Evolutionary conservation across 2,888 invertebrate genomes (phyloP), one percentile per base, ranked within the genome.

Genomic region (Andrena haemorrhoa): DNA sequence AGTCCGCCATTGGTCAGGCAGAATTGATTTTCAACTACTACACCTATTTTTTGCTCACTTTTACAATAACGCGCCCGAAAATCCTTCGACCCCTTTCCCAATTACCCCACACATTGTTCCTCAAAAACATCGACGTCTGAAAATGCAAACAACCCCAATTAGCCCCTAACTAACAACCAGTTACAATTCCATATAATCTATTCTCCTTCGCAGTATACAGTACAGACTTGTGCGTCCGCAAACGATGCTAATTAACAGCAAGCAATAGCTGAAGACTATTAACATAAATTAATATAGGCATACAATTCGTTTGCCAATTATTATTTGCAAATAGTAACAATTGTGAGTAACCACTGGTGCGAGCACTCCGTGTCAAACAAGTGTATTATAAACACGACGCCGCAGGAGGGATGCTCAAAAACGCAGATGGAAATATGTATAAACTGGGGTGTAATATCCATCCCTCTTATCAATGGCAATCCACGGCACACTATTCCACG

Each of bases 221-320:
- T 12, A 26, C 31, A 33, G 10, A 60, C 16, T 2, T 23, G 23
- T 12, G 33, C 33, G 5, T 2, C 12, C 12, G 1, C 20, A 73
- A 41, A 58, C 41, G 29, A 16, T 47, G 29, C 56, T 53, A 69
- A 68, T 61, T 47, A 63, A 53, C 35, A 20, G 16, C 35, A 16
- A 61, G 26, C 49, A 10, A 33, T 47, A 4, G 26, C 8, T 60
- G 12, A 16, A 31, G 41, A 26, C 16, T 63, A 53, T 20, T 23
- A 53, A 47, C 10, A 35, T 63, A 56, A 53, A 66, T 68, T 7
- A 8, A 56, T n/a, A 20, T n/a, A 20, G 23, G 16, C 16, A 2
- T 10, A 20, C 0, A n/a, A 41, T 16, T 35, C n/a, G 51, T 41
- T 61, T 49, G 16, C 8, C 8, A 20, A 51, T 65, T 65, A 53